These are phyloP conservation scores for Ciconia boyciana DNA, from an alignment of 2,113 vertebrate species.

Conservation along the genomic window DNA sequence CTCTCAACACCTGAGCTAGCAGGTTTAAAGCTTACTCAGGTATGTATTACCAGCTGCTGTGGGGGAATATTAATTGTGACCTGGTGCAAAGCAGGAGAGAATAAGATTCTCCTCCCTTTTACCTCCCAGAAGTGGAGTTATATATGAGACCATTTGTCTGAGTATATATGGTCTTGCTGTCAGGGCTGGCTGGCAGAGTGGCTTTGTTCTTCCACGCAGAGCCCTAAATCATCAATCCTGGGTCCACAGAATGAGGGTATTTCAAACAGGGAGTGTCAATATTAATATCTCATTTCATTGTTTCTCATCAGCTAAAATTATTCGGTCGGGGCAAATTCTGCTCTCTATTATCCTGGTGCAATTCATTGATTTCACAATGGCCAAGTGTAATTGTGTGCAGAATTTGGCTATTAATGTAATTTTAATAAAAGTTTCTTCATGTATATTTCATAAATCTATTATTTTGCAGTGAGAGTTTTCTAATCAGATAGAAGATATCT, in stretches of 20 bases:
- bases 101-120: background rate
- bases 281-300: conserved; percentile 50
- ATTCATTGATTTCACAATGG: conserved; percentile 47
- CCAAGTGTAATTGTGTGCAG: conserved; percentile 58
- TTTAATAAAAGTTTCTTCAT: conserved; percentile 64
- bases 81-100: background rate
- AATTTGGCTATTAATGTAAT: conserved; percentile 60
- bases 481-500: conserved; percentile 51
- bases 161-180: background rate
- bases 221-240: background rate
- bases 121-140: background rate
- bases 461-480: conserved; percentile 36
- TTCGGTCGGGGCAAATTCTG: background rate
- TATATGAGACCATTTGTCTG: background rate
- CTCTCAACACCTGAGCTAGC: background rate
- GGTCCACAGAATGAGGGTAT: background rate
- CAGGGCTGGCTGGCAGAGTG: background rate
- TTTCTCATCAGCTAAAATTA: conserved; percentile 54
- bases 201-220: background rate
- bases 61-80: background rate
- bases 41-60: background rate
- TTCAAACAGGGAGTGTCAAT: conserved; percentile 34
- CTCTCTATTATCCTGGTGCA: conserved; percentile 34
- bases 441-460: conserved; percentile 57
- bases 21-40: background rate